Base-by-base conservation (phyloP, 92 coral and sea anemone genomes). In the Porites lobata region DNA sequence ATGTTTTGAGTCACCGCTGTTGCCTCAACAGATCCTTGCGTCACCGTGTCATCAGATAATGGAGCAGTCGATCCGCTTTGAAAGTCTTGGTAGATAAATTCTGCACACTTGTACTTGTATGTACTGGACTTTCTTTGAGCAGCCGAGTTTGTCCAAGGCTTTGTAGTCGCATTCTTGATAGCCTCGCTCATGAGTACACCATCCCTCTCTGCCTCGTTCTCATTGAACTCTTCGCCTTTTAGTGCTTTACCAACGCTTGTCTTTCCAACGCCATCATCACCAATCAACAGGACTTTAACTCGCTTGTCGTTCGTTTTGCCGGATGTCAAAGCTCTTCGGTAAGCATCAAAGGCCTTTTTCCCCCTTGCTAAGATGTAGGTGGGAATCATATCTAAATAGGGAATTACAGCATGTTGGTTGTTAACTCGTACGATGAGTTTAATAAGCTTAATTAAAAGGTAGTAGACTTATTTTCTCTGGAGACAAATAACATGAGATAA, bases 261-360 rank as follows among this genome's bases (percentile, higher is more conserved):
- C 83, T 79, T 79, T 63, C 83, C 83, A 4, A 79, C 83, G 6
- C 83, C 72, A 19, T 79, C 83, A 22, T 79, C 72, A 18, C 83
- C 83, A 63, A 79, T 79, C 22, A 79, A 24, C 24, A 79, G 20
- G 12, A 79, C 65, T 32, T 66, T 63, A 22, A 79, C 83, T 9
- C 83, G 70, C 47, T 38, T 38, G 47, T 38, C 47, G 47, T 38
- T 3, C 47, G 47, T 38, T 38, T 38, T 38, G 47, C 47, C 47
- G 47, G 47, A 38, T 38, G 47, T 38, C 47, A 38, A 38, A 38
- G 47, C 47, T 38, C 47, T 38, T 38, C 47, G 47, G 47, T 38
- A 38, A 38, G 47, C 47, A 38, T 4, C 47, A 38, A 38, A 38
- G 47, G 47, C 47, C 47, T 38, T 38, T 38, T 38, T 38, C 47